Evolutionary conservation across 2,797 vertebrate species (phyloP).

Genomic region (Yasuhikotakia modesta): DNA sequence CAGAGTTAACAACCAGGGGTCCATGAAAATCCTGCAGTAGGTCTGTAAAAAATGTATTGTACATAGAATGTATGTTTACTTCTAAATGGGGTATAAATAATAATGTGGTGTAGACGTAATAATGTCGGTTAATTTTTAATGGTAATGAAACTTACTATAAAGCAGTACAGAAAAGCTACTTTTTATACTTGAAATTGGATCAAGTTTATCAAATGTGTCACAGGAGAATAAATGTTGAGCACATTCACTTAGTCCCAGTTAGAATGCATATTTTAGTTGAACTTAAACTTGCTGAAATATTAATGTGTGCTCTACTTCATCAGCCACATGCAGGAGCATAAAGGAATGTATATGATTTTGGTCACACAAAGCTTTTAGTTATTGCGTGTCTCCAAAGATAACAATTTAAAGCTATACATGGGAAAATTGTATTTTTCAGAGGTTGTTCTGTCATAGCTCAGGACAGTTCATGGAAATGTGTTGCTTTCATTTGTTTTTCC

Average conservation of each 20-base stretch:
- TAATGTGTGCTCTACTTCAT: constrained; percentile 61
- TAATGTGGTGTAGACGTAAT: background rate
- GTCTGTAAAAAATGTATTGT: background rate
- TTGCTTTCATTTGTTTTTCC: too few species aligned
- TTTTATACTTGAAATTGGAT: constrained; percentile 26
- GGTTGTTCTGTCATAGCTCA: too few species aligned
- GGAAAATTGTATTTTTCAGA: too few species aligned
- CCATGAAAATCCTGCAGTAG: background rate
- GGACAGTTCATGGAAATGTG: too few species aligned
- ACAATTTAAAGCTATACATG: too few species aligned
- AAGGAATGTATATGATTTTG: constrained; percentile 38
- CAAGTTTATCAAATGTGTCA: constrained; percentile 66
- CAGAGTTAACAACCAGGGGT: background rate
- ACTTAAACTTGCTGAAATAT: constrained; percentile 76
- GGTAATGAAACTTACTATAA: background rate
- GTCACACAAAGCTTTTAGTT: constrained; percentile 67
- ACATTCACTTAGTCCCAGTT: constrained; percentile 74
- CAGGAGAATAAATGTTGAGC: constrained; percentile 61
- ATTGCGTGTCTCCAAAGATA: background rate
- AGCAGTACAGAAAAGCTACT: background rate
- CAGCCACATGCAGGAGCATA: constrained; percentile 24
- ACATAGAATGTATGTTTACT: too few species aligned
- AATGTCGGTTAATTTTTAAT: background rate
- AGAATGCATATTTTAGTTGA: constrained; percentile 75
- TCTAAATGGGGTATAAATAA: background rate